Evolutionary conservation across 2,113 vertebrate species (phyloP).

Genomic region (Oceanodroma tethys): DNA sequence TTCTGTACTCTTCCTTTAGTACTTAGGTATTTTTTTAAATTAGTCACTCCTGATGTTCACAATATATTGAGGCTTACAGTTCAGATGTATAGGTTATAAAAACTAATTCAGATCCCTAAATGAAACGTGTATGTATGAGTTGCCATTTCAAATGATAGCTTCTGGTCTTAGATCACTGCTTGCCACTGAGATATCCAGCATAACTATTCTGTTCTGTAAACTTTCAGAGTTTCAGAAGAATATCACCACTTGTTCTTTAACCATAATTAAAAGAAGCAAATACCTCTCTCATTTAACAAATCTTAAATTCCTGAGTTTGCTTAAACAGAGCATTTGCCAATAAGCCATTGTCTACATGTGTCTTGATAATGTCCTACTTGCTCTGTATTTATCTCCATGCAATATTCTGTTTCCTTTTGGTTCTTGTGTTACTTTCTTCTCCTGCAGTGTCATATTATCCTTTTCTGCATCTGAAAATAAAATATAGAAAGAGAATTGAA

Average conservation of each 20-base stretch:
- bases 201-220: not conserved
- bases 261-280: not conserved
- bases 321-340: not conserved
- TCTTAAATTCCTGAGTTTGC: not conserved
- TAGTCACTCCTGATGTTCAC: not conserved
- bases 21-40: not conserved
- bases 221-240: not conserved
- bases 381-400: not conserved
- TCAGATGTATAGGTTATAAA: not conserved
- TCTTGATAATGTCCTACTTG: accelerated
- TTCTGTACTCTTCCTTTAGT: not conserved
- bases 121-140: accelerated
- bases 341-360: not conserved
- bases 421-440: not conserved
- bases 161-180: not conserved
- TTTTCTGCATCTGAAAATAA: not conserved
- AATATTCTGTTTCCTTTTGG: not conserved
- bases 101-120: not conserved
- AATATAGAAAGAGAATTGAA: not conserved
- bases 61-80: not conserved
- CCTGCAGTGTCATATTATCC: not conserved
- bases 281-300: not conserved
- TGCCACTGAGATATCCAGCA: not conserved
- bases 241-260: not conserved
- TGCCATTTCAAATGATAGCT: not conserved